Evolutionary conservation across 1,140 invertebrate genomes (phyloP), one percentile per base, ranked within the genome.

Genomic region (Dreissena polymorpha): DNA sequence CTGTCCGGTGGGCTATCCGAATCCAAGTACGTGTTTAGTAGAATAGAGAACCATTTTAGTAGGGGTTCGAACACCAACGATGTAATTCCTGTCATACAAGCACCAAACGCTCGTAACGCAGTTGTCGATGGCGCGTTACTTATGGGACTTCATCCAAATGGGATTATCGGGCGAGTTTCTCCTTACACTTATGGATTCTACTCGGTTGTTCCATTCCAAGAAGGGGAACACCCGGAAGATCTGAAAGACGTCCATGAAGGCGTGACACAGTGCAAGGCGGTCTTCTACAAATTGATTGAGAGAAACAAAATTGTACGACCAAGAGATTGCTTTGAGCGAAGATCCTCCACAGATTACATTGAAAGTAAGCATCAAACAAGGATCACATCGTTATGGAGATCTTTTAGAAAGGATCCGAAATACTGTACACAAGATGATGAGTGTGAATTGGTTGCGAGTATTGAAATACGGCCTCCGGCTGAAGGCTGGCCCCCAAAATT

Each of bases 1-100:
- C 65, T 84, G 14, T 67, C 75, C 0, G 82, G 82, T 5, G 82
- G 82, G 1, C 77, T 84, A 68, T 68, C 82, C 7, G 82, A 84
- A n/a, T 84, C 65, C 14, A 18, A 53, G 2, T 72, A 50, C 29
- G 27, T 84, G 13, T 23, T 39, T 23, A 39, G 77, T 12, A 49
- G 1, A 10, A 64, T 39, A 39, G 8, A 39, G 39, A 39, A 39
- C 2, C 8, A 2, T 39, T 39, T 39, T 5, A 39, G 39, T 39
- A 39, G 39, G 3, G 39, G 39, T 75, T 14, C 27, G 13, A 5
- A 60, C 21, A 60, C 3, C 57, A 75, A 6, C 0, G 16, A n/a
- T 27, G 23, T 0, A 18, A 16, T 63, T 29, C 21, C 16, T n/a
- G 57, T 75, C 25, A 39, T 63, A 23, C 25, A 55, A 10, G 25